Conservation (phyloP, 64 coral and sea anemone species). For the Porites australiensis region DNA sequence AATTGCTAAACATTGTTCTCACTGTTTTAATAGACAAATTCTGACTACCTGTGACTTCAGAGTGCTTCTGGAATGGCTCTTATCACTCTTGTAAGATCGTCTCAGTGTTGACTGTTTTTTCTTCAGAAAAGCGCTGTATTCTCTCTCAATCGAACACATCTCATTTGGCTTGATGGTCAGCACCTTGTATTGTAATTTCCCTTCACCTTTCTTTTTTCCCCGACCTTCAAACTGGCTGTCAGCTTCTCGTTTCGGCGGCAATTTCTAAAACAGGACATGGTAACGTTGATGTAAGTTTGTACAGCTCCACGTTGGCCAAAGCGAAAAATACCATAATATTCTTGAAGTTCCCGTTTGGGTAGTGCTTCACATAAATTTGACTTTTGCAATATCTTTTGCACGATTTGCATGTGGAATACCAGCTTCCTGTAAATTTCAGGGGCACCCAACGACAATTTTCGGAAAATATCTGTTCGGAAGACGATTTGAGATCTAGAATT, state of each 20-base stretch:
- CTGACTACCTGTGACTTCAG: constrained; percentile 25
- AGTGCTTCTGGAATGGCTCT: not conserved
- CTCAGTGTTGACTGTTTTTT: not conserved
- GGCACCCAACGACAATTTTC: too few relatives aligned
- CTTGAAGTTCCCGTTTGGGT: too few relatives aligned
- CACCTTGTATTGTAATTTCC: constrained; percentile 9
- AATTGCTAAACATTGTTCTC: too few relatives aligned
- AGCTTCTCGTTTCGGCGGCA: constrained; percentile 12
- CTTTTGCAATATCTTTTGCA: too few relatives aligned
- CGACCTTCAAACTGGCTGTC: constrained; percentile 26
- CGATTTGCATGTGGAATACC: too few relatives aligned
- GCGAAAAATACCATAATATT: too few relatives aligned
- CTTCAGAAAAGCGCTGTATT: constrained; percentile 31
- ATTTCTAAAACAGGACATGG: constrained; percentile 11
- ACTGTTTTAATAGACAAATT: too few relatives aligned
- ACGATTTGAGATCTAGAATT: too few relatives aligned
- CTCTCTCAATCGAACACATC: constrained; percentile 72
- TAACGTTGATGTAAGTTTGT: not conserved
- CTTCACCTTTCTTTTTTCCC: constrained; percentile 8
- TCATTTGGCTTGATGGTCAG: constrained; percentile 51
- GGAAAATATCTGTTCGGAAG: too few relatives aligned
- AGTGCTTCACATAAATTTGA: too few relatives aligned
- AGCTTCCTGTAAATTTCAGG: too few relatives aligned
- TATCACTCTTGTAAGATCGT: not conserved
- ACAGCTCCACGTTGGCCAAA: too few relatives aligned